A percentile compares a stretch with the other conserved stretches of the same genome.
phyloP scores from a whole-genome alignment of 2,888 invertebrate genomes.

The Corythucha ciliata region DNA sequence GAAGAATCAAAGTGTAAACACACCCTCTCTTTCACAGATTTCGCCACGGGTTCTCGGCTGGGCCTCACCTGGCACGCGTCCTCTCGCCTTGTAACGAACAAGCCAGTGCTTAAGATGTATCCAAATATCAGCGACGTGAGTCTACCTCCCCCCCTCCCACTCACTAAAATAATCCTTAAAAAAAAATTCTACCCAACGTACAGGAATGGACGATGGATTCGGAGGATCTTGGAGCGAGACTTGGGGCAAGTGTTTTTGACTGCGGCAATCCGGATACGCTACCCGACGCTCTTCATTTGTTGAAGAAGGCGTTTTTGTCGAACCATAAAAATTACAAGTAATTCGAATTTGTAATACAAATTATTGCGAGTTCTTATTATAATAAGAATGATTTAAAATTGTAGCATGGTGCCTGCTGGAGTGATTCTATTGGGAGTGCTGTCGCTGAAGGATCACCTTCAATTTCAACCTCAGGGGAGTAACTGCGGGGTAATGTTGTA shows the following conservation, averaged over 20 bases:
- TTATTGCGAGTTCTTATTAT: not conserved
- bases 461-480: slow-evolving; percentile 36
- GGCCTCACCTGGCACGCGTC: slow-evolving; percentile 37
- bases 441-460: slow-evolving; percentile 36
- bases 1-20: not conserved
- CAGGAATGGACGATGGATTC: slow-evolving; percentile 38
- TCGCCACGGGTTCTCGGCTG: slow-evolving; percentile 35
- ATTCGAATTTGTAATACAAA: not conserved
- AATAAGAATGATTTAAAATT: slow-evolving; percentile 17
- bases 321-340: slow-evolving; percentile 38
- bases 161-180: not conserved
- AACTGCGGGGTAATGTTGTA: slow-evolving; percentile 37
- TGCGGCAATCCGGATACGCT: slow-evolving; percentile 35
- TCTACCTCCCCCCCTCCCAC: too few relatives aligned
- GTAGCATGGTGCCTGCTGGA: slow-evolving; percentile 38
- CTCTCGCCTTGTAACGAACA: slow-evolving; percentile 32
- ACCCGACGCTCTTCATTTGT: slow-evolving; percentile 34
- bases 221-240: slow-evolving; percentile 36
- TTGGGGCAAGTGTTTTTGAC: slow-evolving; percentile 37
- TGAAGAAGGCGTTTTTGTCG: slow-evolving; percentile 35
- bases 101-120: slow-evolving; percentile 21
- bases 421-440: slow-evolving; percentile 35
- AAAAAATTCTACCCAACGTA: slow-evolving; percentile 11
- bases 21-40: slow-evolving; percentile 30
- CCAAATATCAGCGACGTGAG: slow-evolving; percentile 31